Evolutionary conservation across 2,113 vertebrate species (phyloP), one percentile per base, ranked within the genome.

Genomic region (Boleophthalmus pectinirostris): DNA sequence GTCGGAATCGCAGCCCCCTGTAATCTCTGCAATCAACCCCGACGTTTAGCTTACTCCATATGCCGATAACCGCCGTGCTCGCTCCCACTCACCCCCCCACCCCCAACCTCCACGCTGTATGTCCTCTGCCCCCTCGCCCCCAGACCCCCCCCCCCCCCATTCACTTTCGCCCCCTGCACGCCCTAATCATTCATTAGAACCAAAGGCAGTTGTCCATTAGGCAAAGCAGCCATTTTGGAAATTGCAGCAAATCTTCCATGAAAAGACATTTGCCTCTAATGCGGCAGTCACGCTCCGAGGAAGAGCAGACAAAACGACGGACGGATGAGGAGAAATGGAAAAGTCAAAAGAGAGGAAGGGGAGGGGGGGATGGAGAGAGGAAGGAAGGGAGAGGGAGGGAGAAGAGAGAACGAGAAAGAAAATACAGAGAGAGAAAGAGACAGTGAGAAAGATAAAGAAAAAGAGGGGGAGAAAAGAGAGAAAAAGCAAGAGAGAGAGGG

Each of bases 261-360:
- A 95, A 96, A 96, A 96, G 93, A 95, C 94, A 95, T 95, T 96
- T 95, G 24, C 93, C 93, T 94, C 92, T 96, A 96, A 95, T 95
- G 95, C 94, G 89, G 91, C 88, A 93, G 94, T 95, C 95, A 94
- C 93, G 93, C 93, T 84, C 51, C 77, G 91, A 90, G 84, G 85
- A 80, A 79, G 76, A 82, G 77, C 61, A 75, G 67, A 82, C 21
- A 76, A 72, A 75, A 75, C 75, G 81, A 78, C 56, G 24, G 68
- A 87, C 74, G 73, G 29, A 74, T 64, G 29, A 47, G 38, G 49
- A 60, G 73, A 58, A 70, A 74, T 71, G 47, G 68, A 72, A 74
- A 72, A 83, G 81, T 68, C 75, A 80, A 58, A 57, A 74, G 60
- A 72, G 61, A 49, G 49, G 49, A 53, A 21, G 16, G 70, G 69